Evolutionary conservation across 2,888 invertebrate species (phyloP).

Genomic region (Dendrolimus houi): DNA sequence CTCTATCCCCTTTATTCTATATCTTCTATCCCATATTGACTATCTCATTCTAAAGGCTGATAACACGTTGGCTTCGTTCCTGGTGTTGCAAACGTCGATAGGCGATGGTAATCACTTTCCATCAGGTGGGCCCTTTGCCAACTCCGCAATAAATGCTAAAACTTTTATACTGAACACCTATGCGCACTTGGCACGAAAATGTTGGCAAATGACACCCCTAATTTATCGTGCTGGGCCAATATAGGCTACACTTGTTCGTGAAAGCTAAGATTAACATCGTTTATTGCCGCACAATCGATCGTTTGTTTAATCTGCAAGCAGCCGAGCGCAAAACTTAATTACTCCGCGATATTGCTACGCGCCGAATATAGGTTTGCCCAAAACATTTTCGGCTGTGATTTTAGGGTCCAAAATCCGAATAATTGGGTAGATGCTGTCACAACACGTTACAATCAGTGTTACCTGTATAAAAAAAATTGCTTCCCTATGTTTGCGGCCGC

Average conservation of each 20-base stretch:
- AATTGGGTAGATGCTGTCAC: background rate
- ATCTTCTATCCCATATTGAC: too few relatives aligned
- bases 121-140: too few relatives aligned
- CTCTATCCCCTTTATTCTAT: too few relatives aligned
- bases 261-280: conserved; percentile 63
- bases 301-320: conserved; percentile 50
- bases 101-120: too few relatives aligned
- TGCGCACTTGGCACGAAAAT: too few relatives aligned
- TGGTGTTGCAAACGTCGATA: too few relatives aligned
- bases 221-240: conserved; percentile 28
- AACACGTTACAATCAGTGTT: background rate
- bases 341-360: conserved; percentile 10
- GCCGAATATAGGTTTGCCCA: background rate
- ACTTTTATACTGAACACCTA: too few relatives aligned
- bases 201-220: conserved; percentile 11
- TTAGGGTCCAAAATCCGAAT: background rate
- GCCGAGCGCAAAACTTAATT: conserved; percentile 56
- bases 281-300: conserved; percentile 54
- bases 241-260: conserved; percentile 53
- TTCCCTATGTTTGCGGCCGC: too few relatives aligned
- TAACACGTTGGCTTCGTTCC: too few relatives aligned
- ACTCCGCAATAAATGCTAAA: too few relatives aligned
- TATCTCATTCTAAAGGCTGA: too few relatives aligned
- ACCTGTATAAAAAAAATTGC: too few relatives aligned
- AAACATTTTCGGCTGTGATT: background rate